These are phyloP conservation scores for Triops longicaudatus DNA, from an alignment of 1,140 invertebrate species.

Conservation along the genomic window DNA sequence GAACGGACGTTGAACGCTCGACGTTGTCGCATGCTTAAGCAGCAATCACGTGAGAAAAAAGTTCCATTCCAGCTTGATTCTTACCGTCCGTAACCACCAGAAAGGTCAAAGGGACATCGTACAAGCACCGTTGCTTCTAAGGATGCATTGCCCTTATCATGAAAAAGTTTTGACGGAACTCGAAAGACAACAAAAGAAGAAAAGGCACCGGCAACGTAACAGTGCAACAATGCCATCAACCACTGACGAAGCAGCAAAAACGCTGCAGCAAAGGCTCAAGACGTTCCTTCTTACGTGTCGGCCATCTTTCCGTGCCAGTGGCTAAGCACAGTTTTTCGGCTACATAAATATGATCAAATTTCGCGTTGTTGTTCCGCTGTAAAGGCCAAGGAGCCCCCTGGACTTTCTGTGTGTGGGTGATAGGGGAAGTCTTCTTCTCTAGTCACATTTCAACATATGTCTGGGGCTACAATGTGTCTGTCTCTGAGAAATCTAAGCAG, in stretches of 20 bases:
- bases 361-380: too few relatives aligned
- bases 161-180: neutral
- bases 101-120: constrained; percentile 11
- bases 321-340: too few relatives aligned
- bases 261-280: neutral
- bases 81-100: neutral
- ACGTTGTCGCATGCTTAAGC: neutral
- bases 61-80: neutral
- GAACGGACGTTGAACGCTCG: too few relatives aligned
- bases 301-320: neutral
- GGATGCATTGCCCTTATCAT: neutral
- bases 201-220: neutral
- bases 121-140: neutral
- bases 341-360: too few relatives aligned
- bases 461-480: too few relatives aligned
- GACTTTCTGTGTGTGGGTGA: too few relatives aligned
- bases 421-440: too few relatives aligned
- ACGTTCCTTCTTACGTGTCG: neutral
- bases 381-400: too few relatives aligned
- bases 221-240: constrained; percentile 1
- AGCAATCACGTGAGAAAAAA: constrained; percentile 8
- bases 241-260: neutral
- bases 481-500: too few relatives aligned
- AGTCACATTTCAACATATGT: too few relatives aligned
- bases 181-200: neutral